phyloP scores from a whole-genome alignment of 1,140 invertebrate genomes.

The Sarcophaga bullata region DNA sequence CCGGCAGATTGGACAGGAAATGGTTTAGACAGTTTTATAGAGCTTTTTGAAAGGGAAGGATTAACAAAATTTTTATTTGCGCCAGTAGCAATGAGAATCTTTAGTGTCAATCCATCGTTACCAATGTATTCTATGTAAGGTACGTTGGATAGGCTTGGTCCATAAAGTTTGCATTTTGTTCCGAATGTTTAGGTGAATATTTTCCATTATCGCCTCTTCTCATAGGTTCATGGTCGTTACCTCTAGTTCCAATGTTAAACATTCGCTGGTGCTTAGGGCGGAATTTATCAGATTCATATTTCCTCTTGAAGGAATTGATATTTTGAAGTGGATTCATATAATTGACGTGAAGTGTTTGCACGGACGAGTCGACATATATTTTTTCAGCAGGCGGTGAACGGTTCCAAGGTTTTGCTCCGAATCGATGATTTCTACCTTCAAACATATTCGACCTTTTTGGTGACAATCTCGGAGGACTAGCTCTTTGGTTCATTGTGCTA shows the following conservation, averaged over 20 bases:
- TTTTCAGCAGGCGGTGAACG: neutral
- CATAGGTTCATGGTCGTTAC: neutral
- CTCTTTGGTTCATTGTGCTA: too few relatives aligned
- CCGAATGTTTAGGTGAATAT: neutral
- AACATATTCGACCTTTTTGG: neutral
- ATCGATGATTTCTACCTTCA: neutral
- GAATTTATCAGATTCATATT: neutral
- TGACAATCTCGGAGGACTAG: neutral
- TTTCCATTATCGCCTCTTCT: neutral
- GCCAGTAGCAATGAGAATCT: too few relatives aligned
- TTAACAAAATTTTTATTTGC: too few relatives aligned
- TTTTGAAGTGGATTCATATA: neutral
- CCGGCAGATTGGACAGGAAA: too few relatives aligned
- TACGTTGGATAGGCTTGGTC: neutral
- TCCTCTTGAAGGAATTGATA: neutral
- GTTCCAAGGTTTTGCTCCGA: too few relatives aligned
- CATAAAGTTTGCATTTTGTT: neutral
- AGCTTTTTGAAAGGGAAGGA: too few relatives aligned
- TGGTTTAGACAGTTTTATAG: too few relatives aligned
- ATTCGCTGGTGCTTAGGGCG: neutral
- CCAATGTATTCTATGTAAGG: constrained; percentile 1
- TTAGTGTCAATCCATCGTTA: neutral
- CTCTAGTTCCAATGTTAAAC: constrained; percentile 1
- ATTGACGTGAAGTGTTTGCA: neutral
- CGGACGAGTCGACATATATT: neutral